Percentiles rank a stretch among this genome's conserved stretches.
phyloP scores from a whole-genome alignment of 2,113 vertebrate genomes.

The Mirounga angustirostris region DNA sequence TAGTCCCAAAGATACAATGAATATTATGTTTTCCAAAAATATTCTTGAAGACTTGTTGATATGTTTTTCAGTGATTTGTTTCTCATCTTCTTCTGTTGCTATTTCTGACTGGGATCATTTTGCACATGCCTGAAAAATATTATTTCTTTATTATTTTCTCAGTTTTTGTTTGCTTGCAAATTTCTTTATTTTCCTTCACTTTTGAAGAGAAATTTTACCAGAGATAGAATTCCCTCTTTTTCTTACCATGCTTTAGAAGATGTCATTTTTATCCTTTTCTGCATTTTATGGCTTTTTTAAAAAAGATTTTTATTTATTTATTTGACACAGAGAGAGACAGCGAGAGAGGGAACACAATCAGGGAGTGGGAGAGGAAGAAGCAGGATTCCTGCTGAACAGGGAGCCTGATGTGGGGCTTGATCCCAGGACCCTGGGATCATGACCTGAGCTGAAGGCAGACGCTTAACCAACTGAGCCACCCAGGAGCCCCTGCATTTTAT shows the following conservation, averaged over 20 bases:
- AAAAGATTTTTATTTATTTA: too few species aligned
- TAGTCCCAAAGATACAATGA: not conserved
- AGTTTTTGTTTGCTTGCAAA: not conserved
- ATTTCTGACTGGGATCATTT: not conserved
- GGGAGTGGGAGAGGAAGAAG: too few species aligned
- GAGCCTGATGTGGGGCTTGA: too few species aligned
- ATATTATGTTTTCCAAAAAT: not conserved
- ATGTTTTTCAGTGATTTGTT: not conserved
- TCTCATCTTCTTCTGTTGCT: not conserved
- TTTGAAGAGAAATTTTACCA: not conserved
- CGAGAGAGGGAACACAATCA: too few species aligned
- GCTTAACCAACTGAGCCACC: too few species aligned
- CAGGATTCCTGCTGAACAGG: too few species aligned
- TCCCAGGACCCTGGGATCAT: too few species aligned
- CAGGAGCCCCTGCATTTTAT: too few species aligned
- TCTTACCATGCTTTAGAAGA: not conserved
- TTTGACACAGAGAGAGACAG: too few species aligned
- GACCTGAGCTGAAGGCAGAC: too few species aligned
- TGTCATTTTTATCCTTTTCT: not conserved
- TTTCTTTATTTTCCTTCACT: not conserved
- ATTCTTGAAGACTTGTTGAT: not conserved
- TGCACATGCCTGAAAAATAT: not conserved
- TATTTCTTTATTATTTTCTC: not conserved
- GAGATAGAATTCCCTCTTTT: not conserved
- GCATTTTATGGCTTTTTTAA: not conserved